A percentile compares a stretch with the other conserved stretches of the same genome.
Conservation (phyloP, 2,113 vertebrate species). For the Podiceps cristatus region DNA sequence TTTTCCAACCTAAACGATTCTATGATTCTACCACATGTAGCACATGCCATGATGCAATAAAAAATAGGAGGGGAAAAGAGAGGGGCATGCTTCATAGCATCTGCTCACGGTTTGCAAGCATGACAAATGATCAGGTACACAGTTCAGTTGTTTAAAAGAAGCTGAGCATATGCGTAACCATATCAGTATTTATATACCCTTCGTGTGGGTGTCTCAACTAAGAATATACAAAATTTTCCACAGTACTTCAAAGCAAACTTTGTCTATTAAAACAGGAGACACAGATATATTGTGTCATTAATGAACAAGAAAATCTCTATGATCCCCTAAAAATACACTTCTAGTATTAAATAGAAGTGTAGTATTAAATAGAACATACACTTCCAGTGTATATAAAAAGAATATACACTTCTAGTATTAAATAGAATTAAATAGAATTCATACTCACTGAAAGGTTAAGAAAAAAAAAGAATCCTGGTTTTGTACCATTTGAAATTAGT, state of each 20-base stretch:
- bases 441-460: neutral
- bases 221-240: neutral
- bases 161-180: fast-evolving
- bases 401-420: neutral
- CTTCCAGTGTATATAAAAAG: no score
- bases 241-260: neutral
- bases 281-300: neutral
- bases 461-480: neutral
- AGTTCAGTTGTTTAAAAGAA: neutral
- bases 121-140: neutral
- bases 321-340: neutral
- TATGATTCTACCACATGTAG: no score
- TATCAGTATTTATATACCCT: neutral
- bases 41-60: fast-evolving
- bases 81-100: neutral
- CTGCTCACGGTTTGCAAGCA: neutral
- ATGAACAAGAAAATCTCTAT: neutral
- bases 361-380: no score
- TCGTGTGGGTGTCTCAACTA: neutral
- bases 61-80: fast-evolving
- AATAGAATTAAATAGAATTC: neutral
- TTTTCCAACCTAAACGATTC: no score
- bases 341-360: neutral
- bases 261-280: neutral
- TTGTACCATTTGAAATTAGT: neutral